Conservation (phyloP, 2,113 vertebrate genomes). For the Odocoileus hemionus region DNA sequence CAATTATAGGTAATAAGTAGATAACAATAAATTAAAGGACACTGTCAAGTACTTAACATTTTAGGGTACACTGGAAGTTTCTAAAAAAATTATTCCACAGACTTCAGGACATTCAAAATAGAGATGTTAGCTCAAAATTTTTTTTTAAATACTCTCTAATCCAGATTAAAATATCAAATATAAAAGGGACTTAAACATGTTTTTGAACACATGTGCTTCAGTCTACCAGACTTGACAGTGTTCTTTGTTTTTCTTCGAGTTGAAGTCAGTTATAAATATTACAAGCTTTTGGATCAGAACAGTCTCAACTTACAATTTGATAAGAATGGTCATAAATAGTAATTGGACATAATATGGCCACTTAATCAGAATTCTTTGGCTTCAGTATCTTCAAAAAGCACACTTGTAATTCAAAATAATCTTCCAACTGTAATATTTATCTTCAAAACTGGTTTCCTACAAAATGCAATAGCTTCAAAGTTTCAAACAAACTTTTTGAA, state of each 20-base stretch:
- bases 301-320: not conserved
- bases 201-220: slow-evolving; percentile 38
- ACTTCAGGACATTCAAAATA: slow-evolving; percentile 40
- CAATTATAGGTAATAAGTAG: slow-evolving; percentile 5
- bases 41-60: slow-evolving; percentile 57
- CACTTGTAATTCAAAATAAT: not conserved
- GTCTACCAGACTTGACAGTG: slow-evolving; percentile 17
- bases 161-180: slow-evolving; percentile 28
- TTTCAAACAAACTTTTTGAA: not conserved
- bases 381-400: slow-evolving; percentile 27
- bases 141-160: slow-evolving; percentile 53
- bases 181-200: not conserved
- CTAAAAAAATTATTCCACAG: not conserved
- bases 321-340: slow-evolving; percentile 1
- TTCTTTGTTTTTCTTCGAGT: slow-evolving; percentile 45
- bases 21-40: slow-evolving; percentile 33
- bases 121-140: slow-evolving; percentile 53
- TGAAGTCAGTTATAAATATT: not conserved
- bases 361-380: not conserved
- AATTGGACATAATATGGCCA: slow-evolving; percentile 12
- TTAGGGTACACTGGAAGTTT: not conserved
- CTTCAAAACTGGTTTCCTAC: slow-evolving; percentile 20
- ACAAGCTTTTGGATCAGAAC: not conserved
- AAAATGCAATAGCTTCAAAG: slow-evolving; percentile 27
- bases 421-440: slow-evolving; percentile 15